These are phyloP conservation scores for Phaedon cochleariae DNA, from an alignment of 2,888 invertebrate species.

Conservation along the genomic window DNA sequence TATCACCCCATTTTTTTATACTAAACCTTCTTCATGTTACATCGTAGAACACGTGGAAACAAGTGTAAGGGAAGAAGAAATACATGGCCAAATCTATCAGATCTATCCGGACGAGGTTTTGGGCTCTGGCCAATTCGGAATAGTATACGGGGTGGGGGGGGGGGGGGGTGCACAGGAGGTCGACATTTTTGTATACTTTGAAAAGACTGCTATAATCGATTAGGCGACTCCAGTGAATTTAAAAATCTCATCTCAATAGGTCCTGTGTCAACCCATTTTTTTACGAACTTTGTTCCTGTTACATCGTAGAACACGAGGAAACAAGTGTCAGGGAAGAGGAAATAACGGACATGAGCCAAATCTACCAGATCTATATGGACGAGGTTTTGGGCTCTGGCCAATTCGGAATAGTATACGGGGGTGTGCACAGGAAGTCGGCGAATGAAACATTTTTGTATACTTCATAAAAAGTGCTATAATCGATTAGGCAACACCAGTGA, in stretches of 20 bases:
- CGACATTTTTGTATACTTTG: no score
- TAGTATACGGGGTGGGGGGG: conserved; percentile 99
- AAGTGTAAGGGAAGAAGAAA: conserved; percentile 71
- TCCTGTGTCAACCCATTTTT: no score
- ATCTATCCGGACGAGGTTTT: conserved; percentile 97
- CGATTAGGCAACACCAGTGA: no score
- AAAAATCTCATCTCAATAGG: no score
- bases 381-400: conserved; percentile 98
- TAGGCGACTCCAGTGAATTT: no score
- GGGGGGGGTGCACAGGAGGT: conserved; percentile 82
- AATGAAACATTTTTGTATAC: no score
- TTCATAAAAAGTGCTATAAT: no score
- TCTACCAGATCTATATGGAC: conserved; percentile 97
- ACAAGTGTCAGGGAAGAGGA: conserved; percentile 71
- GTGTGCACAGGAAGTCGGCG: conserved; percentile 79
- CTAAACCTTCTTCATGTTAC: no score
- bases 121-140: conserved; percentile 99
- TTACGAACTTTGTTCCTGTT: no score
- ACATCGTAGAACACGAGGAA: conserved; percentile 60
- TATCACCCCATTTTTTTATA: no score
- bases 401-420: conserved; percentile 99
- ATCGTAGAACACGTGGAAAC: conserved; percentile 59
- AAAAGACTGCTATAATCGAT: no score
- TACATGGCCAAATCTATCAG: conserved; percentile 92
- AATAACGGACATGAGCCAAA: conserved; percentile 82